A percentile compares a stretch with the other conserved stretches of the same genome.
Conservation (phyloP, 2,113 vertebrate species). For the Bothrops jararaca region DNA sequence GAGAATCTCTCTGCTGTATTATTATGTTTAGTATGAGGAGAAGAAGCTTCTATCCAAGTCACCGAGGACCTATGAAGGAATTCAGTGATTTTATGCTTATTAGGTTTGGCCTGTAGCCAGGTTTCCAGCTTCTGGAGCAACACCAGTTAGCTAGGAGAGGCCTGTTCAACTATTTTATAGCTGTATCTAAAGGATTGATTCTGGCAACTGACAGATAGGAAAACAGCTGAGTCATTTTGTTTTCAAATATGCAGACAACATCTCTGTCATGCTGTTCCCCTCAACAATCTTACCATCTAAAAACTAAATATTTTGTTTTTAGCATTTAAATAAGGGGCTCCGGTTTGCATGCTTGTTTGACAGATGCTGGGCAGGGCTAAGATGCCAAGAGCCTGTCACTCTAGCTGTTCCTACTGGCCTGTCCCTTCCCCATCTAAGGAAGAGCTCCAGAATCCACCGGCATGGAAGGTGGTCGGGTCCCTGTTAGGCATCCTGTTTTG, state of each 20-base stretch:
- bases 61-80: slow-evolving; percentile 29
- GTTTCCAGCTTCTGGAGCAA: slow-evolving; percentile 18
- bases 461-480: not conserved
- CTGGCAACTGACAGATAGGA: not conserved
- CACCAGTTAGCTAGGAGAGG: slow-evolving; percentile 7
- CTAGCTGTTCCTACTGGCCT: not conserved
- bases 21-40: slow-evolving; percentile 13
- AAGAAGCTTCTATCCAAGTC: slow-evolving; percentile 18
- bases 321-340: not conserved
- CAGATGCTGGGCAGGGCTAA: not conserved
- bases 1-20: not conserved
- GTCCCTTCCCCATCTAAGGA: not conserved
- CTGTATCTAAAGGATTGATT: not conserved
- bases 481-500: not conserved
- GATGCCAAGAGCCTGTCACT: not conserved
- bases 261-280: not conserved
- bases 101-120: slow-evolving; percentile 20
- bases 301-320: not conserved
- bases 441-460: not conserved
- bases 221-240: not conserved
- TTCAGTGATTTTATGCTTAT: not conserved
- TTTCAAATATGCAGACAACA: not conserved
- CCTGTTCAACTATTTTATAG: not conserved
- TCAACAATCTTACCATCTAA: not conserved
- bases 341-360: not conserved